Percentiles rank a stretch among this genome's conserved stretches.
These are phyloP conservation scores for Cynocephalus volans DNA, from an alignment of 2,113 vertebrate genomes.

Conservation along the genomic window DNA sequence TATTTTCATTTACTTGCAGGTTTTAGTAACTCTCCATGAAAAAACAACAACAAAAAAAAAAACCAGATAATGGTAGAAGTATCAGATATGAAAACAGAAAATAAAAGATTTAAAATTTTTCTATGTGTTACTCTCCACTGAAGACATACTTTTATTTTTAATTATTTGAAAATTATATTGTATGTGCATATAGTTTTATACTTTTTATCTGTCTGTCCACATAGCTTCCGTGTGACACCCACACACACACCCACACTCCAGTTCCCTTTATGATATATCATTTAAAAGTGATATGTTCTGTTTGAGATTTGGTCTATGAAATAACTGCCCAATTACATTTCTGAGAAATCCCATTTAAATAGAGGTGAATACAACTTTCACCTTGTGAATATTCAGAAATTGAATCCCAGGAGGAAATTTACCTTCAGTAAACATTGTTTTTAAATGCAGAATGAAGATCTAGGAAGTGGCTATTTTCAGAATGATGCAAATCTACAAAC, in stretches of 20 bases:
- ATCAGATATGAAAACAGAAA: background rate
- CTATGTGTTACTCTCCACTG: background rate
- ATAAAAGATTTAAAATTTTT: background rate
- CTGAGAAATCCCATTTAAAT: conserved; percentile 12
- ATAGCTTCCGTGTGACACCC: background rate
- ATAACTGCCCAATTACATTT: background rate
- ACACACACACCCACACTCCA: background rate
- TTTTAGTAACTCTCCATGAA: background rate
- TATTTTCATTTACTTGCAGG: background rate
- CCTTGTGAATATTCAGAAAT: conserved; percentile 63
- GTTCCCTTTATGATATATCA: background rate
- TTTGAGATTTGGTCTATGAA: background rate
- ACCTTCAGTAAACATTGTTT: conserved; percentile 13
- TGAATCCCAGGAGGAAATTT: conserved; percentile 41
- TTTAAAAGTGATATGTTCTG: conserved; percentile 38
- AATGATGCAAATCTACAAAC: background rate
- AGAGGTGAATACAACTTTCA: conserved; percentile 42
- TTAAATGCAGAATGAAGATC: background rate
- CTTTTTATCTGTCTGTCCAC: background rate
- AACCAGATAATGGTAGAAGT: background rate
- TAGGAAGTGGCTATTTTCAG: conserved; percentile 25
- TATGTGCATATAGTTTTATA: background rate
- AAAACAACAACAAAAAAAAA: background rate
- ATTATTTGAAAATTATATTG: background rate
- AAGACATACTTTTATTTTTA: background rate